A percentile compares a stretch with the other conserved stretches of the same genome.
Conservation (phyloP, 1,140 invertebrate genomes). For the Drosophila arizonae region DNA sequence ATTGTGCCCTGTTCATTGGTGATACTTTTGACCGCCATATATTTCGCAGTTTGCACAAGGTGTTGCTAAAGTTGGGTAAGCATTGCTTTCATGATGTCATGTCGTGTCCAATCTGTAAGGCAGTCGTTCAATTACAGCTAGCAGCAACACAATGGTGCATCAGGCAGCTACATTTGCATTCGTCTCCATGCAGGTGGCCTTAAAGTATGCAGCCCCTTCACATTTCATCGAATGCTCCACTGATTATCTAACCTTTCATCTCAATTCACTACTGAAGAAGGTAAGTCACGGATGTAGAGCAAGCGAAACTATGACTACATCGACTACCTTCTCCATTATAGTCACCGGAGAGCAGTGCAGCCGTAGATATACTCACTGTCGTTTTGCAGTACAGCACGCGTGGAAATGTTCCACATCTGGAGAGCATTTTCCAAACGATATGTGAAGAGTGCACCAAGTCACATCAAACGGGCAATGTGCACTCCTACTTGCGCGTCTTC, state of each 20-base stretch:
- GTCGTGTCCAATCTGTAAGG: neutral
- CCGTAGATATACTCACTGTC: constrained; percentile 84
- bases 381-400: constrained; percentile 84
- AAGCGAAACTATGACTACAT: neutral
- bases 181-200: constrained; percentile 83
- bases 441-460: constrained; percentile 68
- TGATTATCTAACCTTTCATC: constrained; percentile 85
- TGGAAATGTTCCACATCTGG: constrained; percentile 84
- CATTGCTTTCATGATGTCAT: neutral
- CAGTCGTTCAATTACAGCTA: constrained; percentile 30
- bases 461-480: constrained; percentile 61
- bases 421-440: constrained; percentile 84
- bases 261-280: constrained; percentile 84
- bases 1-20: constrained; percentile 65
- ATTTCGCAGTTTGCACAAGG: constrained; percentile 67
- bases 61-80: constrained; percentile 67
- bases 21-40: constrained; percentile 66
- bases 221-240: constrained; percentile 84
- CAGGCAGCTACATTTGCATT: constrained; percentile 79
- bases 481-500: constrained; percentile 77
- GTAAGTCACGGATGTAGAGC: constrained; percentile 51
- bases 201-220: constrained; percentile 78
- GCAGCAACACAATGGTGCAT: constrained; percentile 70
- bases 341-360: constrained; percentile 82
- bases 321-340: constrained; percentile 18